Evolutionary conservation across 2,888 invertebrate species (phyloP).

Genomic region (Scaptomyza parva): DNA sequence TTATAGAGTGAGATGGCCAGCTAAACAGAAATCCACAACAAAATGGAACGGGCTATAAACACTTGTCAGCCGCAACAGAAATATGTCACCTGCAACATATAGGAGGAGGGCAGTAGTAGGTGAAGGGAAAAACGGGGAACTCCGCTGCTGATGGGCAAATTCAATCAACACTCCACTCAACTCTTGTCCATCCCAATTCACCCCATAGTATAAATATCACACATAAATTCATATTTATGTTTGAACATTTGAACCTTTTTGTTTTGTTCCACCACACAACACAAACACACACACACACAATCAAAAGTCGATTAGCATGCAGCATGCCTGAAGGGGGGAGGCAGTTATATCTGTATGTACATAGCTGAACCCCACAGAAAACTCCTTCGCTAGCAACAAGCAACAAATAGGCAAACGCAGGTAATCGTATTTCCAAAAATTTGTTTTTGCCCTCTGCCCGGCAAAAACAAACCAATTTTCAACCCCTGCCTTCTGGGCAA

Average conservation of each 20-base stretch:
- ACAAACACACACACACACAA: slow-evolving; percentile 54
- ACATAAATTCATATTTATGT: slow-evolving; percentile 84
- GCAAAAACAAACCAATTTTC: slow-evolving; percentile 67
- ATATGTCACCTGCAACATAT: slow-evolving; percentile 70
- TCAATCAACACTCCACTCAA: slow-evolving; percentile 62
- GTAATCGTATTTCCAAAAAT: slow-evolving; percentile 80
- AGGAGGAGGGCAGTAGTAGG: slow-evolving; percentile 4
- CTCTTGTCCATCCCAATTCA: neutral
- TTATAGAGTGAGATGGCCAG: slow-evolving; percentile 51
- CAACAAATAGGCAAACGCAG: slow-evolving; percentile 82
- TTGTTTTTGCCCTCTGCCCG: slow-evolving; percentile 21
- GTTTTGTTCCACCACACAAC: slow-evolving; percentile 47
- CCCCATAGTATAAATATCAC: slow-evolving; percentile 49
- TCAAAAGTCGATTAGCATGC: slow-evolving; percentile 81
- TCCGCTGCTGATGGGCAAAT: slow-evolving; percentile 45
- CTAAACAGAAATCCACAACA: slow-evolving; percentile 34
- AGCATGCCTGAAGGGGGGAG: slow-evolving; percentile 32
- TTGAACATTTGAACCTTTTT: slow-evolving; percentile 82
- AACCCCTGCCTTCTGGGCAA: slow-evolving; percentile 54
- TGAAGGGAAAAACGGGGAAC: slow-evolving; percentile 4
- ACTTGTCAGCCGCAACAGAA: slow-evolving; percentile 71
- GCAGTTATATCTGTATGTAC: slow-evolving; percentile 28
- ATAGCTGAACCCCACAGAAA: slow-evolving; percentile 17
- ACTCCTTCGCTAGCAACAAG: slow-evolving; percentile 44
- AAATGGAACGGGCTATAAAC: slow-evolving; percentile 58